A percentile compares a stretch with the other conserved stretches of the same genome.
These are phyloP conservation scores for Ophiothrix spiculata DNA, from an alignment of 35 echinoderm and acorn worm genomes.

Conservation along the genomic window DNA sequence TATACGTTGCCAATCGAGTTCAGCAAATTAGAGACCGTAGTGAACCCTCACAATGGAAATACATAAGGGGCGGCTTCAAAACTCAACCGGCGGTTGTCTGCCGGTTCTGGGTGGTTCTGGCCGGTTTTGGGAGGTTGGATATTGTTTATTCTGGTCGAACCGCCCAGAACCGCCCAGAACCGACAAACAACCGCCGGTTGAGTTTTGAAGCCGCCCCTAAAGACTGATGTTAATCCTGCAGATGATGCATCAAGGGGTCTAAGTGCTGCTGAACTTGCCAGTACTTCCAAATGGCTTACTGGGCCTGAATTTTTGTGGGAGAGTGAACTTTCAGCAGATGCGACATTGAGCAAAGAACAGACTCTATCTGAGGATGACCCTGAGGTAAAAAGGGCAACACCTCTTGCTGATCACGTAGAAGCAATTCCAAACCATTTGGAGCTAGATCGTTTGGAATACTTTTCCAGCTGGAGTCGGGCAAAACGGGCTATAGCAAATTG, in stretches of 20 bases:
- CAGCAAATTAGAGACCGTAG: constrained; percentile 34
- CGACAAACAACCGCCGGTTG: no score
- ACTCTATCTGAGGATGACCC: constrained; percentile 15
- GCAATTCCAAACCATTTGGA: constrained; percentile 4
- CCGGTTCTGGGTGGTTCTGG: no score
- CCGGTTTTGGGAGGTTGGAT: no score
- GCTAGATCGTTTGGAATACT: constrained; percentile 27
- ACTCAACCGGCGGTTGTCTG: background rate
- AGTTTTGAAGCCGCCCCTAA: no score
- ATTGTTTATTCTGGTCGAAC: no score
- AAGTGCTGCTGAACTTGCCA: constrained; percentile 17
- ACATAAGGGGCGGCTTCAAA: background rate
- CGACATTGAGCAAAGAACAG: background rate
- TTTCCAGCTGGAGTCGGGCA: constrained; percentile 32
- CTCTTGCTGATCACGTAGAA: background rate
- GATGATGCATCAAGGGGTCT: constrained; percentile 64
- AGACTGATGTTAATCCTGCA: constrained; percentile 64
- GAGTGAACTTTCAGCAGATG: background rate
- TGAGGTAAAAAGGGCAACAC: constrained; percentile 33
- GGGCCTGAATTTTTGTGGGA: constrained; percentile 52
- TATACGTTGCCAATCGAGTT: constrained; percentile 59
- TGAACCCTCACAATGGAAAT: constrained; percentile 47
- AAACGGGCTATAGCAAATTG: constrained; percentile 53
- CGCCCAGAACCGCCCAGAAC: no score
- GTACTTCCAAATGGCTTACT: constrained; percentile 32